Conservation (phyloP, 53 echinoderm and acorn worm species). For the Antedon mediterranea region DNA sequence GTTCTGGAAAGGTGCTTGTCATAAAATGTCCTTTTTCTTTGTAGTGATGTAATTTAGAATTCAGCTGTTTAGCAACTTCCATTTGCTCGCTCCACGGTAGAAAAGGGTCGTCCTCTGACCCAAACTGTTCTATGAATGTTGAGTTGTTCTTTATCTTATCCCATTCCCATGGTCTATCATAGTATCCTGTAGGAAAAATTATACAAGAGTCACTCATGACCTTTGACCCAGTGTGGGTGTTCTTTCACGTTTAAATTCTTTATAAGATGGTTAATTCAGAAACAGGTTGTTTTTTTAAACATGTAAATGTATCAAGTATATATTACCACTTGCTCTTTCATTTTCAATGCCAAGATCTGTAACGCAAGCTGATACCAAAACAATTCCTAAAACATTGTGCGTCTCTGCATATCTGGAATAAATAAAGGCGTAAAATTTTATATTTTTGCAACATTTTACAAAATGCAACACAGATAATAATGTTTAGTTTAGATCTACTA, state of each 20-base stretch:
- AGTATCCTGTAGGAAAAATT: conserved; percentile 27
- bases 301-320: background rate
- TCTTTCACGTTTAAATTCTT: no score
- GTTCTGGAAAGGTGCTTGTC: conserved; percentile 17
- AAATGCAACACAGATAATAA: no score
- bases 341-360: conserved; percentile 31
- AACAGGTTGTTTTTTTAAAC: no score
- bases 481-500: no score
- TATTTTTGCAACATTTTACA: no score
- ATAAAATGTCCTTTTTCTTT: conserved; percentile 37
- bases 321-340: conserved; percentile 40
- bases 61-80: conserved; percentile 26
- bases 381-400: conserved; percentile 29
- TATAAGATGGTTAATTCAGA: no score
- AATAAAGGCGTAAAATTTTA: no score
- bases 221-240: no score
- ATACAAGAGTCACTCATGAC: no score
- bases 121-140: conserved; percentile 16
- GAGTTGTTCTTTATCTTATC: conserved; percentile 36
- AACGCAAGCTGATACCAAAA: conserved; percentile 33
- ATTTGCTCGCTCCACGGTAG: conserved; percentile 34
- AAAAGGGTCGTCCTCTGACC: conserved; percentile 41
- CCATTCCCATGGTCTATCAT: conserved; percentile 46
- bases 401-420: conserved; percentile 27
- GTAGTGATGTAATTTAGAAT: conserved; percentile 25